phyloP scores from a whole-genome alignment of 53 echinoderm and acorn worm species.

The Arbacia lixula region DNA sequence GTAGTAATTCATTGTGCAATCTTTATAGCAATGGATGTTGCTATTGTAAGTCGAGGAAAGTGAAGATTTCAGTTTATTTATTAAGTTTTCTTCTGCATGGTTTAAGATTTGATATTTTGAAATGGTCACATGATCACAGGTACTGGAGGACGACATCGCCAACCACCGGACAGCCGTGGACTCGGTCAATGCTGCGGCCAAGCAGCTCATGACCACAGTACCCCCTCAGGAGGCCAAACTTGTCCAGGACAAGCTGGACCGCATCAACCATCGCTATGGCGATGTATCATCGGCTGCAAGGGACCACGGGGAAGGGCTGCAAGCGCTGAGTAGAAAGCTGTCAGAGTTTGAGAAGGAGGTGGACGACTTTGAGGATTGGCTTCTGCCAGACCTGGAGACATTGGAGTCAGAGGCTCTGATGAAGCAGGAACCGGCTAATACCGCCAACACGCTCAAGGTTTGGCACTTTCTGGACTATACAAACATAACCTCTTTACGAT shows the following conservation, averaged over 20 bases:
- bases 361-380: slow-evolving; percentile 94
- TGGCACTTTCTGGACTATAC: too few relatives aligned
- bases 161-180: slow-evolving; percentile 90
- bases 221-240: slow-evolving; percentile 68
- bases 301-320: slow-evolving; percentile 77
- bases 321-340: slow-evolving; percentile 69
- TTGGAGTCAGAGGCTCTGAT: slow-evolving; percentile 82
- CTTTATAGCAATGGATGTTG: too few relatives aligned
- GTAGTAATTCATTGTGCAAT: too few relatives aligned
- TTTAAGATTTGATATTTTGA: too few relatives aligned
- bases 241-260: slow-evolving; percentile 84
- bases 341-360: slow-evolving; percentile 87
- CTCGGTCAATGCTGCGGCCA: slow-evolving; percentile 75
- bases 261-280: slow-evolving; percentile 80
- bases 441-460: slow-evolving; percentile 85
- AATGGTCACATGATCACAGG: too few relatives aligned
- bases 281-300: slow-evolving; percentile 60
- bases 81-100: too few relatives aligned
- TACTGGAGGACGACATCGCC: slow-evolving; percentile 89
- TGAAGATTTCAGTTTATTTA: too few relatives aligned
- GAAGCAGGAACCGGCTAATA: slow-evolving; percentile 73
- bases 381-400: slow-evolving; percentile 87
- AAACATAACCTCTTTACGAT: too few relatives aligned
- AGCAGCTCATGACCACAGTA: slow-evolving; percentile 79
- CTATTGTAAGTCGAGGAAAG: too few relatives aligned